A percentile compares a stretch with the other conserved stretches of the same genome.
These are phyloP conservation scores for Bombus soroeensis DNA, from an alignment of 1,140 invertebrate genomes.

Conservation along the genomic window DNA sequence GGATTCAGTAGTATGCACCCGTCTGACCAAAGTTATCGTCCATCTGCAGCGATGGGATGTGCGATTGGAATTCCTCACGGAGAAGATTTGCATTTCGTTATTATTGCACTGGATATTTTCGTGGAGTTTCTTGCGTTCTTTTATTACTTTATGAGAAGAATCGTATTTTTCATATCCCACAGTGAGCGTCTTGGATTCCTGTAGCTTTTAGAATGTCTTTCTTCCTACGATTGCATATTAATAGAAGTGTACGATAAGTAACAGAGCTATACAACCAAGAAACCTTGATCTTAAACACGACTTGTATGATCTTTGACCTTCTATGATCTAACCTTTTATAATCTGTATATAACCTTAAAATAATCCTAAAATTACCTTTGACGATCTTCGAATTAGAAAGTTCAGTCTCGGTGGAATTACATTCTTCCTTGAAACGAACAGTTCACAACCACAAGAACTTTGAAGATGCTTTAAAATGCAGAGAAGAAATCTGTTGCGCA, in stretches of 20 bases:
- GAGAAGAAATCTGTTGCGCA: no score
- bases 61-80: background rate
- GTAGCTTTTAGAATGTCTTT: background rate
- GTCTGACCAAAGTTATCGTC: constrained; percentile 12
- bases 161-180: background rate
- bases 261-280: background rate
- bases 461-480: no score
- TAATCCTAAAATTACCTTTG: no score
- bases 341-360: background rate
- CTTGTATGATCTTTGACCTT: no score
- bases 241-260: background rate
- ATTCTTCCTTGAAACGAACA: background rate
- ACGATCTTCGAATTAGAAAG: no score
- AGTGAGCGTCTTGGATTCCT: no score
- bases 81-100: constrained; percentile 2
- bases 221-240: background rate
- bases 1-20: constrained; percentile 18
- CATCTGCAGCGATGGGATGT: background rate
- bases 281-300: background rate
- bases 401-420: background rate
- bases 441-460: no score
- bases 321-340: background rate
- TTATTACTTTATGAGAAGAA: background rate
- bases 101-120: background rate
- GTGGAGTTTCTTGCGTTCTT: background rate